A percentile compares a stretch with the other conserved stretches of the same genome.
phyloP scores from a whole-genome alignment of 2,113 vertebrate genomes.

The Orthochromis malagaraziensis region DNA sequence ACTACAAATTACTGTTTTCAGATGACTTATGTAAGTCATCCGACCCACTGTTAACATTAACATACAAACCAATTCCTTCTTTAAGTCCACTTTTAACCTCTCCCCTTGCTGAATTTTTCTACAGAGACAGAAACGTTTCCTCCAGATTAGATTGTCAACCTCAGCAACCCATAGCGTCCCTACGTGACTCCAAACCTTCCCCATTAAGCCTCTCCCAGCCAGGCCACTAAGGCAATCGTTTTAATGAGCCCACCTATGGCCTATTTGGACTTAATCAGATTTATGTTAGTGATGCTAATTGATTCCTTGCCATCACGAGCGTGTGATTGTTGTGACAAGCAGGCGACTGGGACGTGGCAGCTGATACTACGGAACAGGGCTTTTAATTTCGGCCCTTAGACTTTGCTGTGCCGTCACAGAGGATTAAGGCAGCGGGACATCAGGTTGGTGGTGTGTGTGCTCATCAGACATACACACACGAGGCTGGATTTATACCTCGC shows the following conservation, averaged over 20 bases:
- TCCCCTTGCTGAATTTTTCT: neutral
- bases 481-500: conserved; percentile 44
- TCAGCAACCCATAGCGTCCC: neutral
- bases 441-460: conserved; percentile 20
- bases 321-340: neutral
- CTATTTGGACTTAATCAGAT: conserved; percentile 38
- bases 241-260: conserved; percentile 37
- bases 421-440: conserved; percentile 44
- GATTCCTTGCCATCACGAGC: conserved; percentile 10
- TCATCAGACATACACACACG: conserved; percentile 28
- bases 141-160: conserved; percentile 24
- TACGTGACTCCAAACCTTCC: neutral
- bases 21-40: neutral
- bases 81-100: neutral
- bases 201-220: conserved; percentile 2
- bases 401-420: conserved; percentile 20
- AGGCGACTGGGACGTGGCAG: neutral
- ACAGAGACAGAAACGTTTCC: neutral
- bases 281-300: conserved; percentile 31
- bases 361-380: neutral
- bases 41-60: neutral
- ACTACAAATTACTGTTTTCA: neutral
- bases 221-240: neutral
- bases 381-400: conserved; percentile 31
- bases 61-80: neutral